phyloP scores from a whole-genome alignment of 2,113 vertebrate genomes.

The Phrynocephalus versicolor region DNA sequence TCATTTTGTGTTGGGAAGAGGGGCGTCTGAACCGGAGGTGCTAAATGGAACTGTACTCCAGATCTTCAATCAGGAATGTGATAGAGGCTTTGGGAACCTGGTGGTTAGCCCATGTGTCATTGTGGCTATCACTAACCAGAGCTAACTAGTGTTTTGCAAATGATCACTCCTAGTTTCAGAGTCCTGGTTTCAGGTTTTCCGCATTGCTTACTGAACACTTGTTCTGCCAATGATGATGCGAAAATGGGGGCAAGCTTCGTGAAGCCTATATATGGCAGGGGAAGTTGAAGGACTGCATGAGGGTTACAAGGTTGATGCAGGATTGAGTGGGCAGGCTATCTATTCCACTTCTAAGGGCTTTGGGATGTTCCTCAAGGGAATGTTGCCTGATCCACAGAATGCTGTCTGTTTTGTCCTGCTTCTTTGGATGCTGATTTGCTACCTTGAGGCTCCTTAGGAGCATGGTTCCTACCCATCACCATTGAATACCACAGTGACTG shows the following conservation, averaged over 20 bases:
- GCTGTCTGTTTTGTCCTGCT: constrained; percentile 38
- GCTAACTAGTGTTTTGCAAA: background rate
- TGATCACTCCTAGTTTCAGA: no score
- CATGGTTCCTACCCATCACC: background rate
- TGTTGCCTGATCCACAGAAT: constrained; percentile 11
- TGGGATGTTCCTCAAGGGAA: constrained; percentile 29
- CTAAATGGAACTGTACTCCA: no score
- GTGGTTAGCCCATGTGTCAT: background rate
- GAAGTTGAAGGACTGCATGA: background rate
- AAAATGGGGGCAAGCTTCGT: background rate
- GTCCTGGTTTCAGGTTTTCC: no score
- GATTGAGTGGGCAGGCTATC: background rate
- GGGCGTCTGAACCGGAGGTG: background rate
- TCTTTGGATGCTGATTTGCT: background rate
- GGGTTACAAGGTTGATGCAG: background rate
- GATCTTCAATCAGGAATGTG: background rate
- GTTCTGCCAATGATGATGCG: background rate
- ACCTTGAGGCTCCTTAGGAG: constrained; percentile 12
- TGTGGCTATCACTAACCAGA: no score
- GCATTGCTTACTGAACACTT: background rate
- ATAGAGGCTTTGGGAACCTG: background rate
- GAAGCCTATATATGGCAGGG: background rate
- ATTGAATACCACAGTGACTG: background rate
- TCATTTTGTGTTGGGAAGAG: background rate
- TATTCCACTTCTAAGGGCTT: no score